Base-by-base conservation (phyloP, 2,113 vertebrate species). In the Boulengeromyrus knoepffleri region DNA sequence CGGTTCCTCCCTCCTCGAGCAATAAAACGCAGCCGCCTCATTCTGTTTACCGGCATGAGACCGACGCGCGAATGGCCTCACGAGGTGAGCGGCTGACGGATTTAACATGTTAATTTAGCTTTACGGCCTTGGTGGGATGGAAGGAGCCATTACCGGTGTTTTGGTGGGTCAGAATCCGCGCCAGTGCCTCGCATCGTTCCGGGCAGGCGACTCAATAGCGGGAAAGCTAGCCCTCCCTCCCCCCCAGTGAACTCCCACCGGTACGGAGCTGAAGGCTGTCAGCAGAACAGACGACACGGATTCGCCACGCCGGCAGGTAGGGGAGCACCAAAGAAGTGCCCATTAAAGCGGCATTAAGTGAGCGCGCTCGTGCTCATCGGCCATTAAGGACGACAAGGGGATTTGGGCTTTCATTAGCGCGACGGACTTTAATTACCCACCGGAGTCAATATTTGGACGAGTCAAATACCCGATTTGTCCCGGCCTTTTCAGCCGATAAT, bases 101-200 rank as follows among this genome's bases (percentile, higher is more conserved):
- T 89, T 89, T 89, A 89, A 62, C 74, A 66, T 89, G 85, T 89
- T 89, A 85, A 89, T 89, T 89, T 56, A 85, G 17, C 50, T 85
- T 85, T 85, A 89, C 42, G 21, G 77, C 36, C 53, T 58, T 42
- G 50, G 83, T 49, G 83, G 31, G 27, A 31, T 2, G 47, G 3
- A 36, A 56, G 49, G 77, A 24, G 49, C 39, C 77, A 9, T 85
- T 85, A 47, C 39, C 0, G 39, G 42, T 12, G 77, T 46, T 85
- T 15, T 6, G 36, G 31, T 36, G 46, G 84, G 84, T 47, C 45
- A n/a, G 84, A n/a, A 12, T 27, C 10, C 17, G 12, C 12, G n/a
- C 36, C 42, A 21, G 7, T n/a, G 46, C 45, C 45, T 52, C 4
- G 13, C 24, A 10, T 66, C 24, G 13, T 58, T 89, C 66, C 42